Evolutionary conservation across 2,797 vertebrate genomes (phyloP).

Genomic region (Notolepis coatsorum): DNA sequence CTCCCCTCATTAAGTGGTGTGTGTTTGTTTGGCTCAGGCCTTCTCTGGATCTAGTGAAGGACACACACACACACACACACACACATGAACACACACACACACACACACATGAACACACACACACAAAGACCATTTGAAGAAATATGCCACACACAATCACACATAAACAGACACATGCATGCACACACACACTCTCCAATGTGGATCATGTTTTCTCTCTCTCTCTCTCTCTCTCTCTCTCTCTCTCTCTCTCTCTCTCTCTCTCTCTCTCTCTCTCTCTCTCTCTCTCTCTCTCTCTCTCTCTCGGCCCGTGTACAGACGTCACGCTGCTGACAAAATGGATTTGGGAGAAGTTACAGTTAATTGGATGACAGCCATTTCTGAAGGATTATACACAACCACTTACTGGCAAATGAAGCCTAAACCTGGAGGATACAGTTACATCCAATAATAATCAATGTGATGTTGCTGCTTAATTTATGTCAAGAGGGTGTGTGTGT

Average conservation of each 20-base stretch:
- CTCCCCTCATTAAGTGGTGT: too few relatives aligned
- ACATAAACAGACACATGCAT: slow-evolving; percentile 2
- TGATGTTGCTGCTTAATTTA: slow-evolving; percentile 6
- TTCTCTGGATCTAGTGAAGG: too few relatives aligned
- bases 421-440: slow-evolving; percentile 26
- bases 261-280: too few relatives aligned
- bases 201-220: not conserved
- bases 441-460: slow-evolving; percentile 28
- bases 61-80: not conserved
- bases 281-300: slow-evolving; percentile 7
- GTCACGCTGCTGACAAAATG: slow-evolving; percentile 45
- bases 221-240: too few relatives aligned
- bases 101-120: not conserved
- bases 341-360: slow-evolving; percentile 38
- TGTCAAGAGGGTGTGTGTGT: slow-evolving; percentile 21
- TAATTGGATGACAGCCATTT: slow-evolving; percentile 48
- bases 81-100: not conserved
- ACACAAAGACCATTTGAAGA: slow-evolving; percentile 23
- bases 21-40: too few relatives aligned
- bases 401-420: slow-evolving; percentile 22
- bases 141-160: not conserved
- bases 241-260: too few relatives aligned
- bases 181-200: slow-evolving; percentile 6
- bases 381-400: slow-evolving; percentile 16
- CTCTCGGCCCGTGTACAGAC: slow-evolving; percentile 31